These are phyloP conservation scores for Synanthedon tipuliformis DNA, from an alignment of 2,888 invertebrate genomes.

Conservation along the genomic window DNA sequence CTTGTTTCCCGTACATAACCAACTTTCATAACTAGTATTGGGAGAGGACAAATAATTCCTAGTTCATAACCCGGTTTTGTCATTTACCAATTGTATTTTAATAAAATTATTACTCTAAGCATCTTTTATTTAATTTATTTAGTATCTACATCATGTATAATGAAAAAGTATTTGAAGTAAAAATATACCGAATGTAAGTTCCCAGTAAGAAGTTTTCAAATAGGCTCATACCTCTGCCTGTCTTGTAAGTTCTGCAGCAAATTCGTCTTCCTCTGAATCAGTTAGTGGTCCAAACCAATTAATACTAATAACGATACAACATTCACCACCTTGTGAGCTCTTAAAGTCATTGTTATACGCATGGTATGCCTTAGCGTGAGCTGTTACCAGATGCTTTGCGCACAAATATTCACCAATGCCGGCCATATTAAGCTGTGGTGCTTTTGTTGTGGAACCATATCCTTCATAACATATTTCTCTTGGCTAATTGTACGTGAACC, in stretches of 20 bases:
- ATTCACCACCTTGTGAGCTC: conserved; percentile 47
- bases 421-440: conserved; percentile 30
- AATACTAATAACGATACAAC: conserved; percentile 43
- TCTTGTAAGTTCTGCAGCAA: conserved; percentile 26
- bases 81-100: no score
- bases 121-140: not conserved
- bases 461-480: conserved; percentile 38
- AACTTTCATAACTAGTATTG: no score
- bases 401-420: conserved; percentile 70
- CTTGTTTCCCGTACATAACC: no score
- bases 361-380: conserved; percentile 75
- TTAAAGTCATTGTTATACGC: conserved; percentile 70
- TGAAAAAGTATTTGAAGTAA: no score
- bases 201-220: no score
- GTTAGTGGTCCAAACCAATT: conserved; percentile 35
- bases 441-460: conserved; percentile 48
- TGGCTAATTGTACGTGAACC: conserved; percentile 83
- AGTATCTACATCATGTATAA: not conserved
- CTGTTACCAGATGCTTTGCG: conserved; percentile 73
- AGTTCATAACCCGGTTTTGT: no score
- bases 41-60: no score
- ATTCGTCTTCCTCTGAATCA: conserved; percentile 29
- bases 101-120: no score
- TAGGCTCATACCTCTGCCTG: not conserved
- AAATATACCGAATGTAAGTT: no score